phyloP scores from a whole-genome alignment of 2,888 invertebrate species.

The Acanthosepion lycidas region DNA sequence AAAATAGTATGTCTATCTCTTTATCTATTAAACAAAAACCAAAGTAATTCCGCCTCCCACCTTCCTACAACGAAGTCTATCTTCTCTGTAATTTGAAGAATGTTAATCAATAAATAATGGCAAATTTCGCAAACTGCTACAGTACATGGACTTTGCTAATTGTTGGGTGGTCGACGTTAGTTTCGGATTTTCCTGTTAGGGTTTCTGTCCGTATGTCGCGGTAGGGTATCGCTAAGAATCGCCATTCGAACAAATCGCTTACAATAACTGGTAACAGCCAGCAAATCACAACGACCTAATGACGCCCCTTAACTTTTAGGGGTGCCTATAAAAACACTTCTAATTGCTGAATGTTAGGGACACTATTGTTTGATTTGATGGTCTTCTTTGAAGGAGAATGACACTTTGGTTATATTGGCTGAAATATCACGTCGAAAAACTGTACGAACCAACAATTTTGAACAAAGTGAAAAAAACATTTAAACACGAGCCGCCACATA shows the following conservation, averaged over 20 bases:
- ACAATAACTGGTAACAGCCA: background rate
- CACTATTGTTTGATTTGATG: slow-evolving; percentile 14
- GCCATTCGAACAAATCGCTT: background rate
- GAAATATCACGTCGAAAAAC: background rate
- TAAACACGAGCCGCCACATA: background rate
- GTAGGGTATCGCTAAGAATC: background rate
- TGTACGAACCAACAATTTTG: background rate
- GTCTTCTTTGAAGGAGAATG: background rate
- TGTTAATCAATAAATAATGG: background rate
- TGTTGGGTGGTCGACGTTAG: background rate
- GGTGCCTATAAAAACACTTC: slow-evolving; percentile 21
- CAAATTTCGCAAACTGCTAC: background rate
- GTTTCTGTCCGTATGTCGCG: background rate
- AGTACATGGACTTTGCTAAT: background rate
- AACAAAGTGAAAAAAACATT: slow-evolving; percentile 6
- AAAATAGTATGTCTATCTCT: background rate
- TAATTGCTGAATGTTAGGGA: background rate
- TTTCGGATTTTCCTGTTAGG: background rate
- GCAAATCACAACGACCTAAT: slow-evolving; percentile 21
- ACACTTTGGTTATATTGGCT: background rate
- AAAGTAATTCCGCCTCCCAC: background rate
- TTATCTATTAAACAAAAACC: background rate
- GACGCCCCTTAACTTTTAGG: slow-evolving; percentile 21
- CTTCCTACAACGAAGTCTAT: background rate
- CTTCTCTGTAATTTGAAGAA: background rate